Conservation (phyloP, 2,113 vertebrate species). For the Oryzias celebensis region DNA sequence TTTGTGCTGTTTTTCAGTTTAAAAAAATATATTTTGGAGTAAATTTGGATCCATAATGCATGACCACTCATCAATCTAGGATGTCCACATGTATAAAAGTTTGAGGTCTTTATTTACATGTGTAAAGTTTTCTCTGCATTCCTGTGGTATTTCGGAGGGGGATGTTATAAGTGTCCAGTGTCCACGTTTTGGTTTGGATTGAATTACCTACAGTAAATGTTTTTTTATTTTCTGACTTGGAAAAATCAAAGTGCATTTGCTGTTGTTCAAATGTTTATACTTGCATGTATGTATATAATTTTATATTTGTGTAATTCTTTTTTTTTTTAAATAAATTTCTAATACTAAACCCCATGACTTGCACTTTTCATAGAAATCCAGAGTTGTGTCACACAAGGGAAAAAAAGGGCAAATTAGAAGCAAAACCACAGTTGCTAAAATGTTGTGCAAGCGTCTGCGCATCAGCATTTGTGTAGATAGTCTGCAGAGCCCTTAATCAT, state of each 20-base stretch:
- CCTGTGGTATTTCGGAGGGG: conserved; percentile 39
- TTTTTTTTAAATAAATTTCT: conserved; percentile 58
- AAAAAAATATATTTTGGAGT: background rate
- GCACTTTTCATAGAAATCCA: background rate
- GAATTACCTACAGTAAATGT: conserved; percentile 9
- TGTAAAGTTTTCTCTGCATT: conserved; percentile 26
- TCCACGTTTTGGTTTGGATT: background rate
- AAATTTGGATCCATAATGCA: background rate
- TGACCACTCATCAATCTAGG: background rate
- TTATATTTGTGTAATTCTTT: conserved; percentile 33
- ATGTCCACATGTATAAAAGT: conserved; percentile 3
- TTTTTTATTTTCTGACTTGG: conserved; percentile 10
- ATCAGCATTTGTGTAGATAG: conserved; percentile 22
- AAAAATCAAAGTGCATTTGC: conserved; percentile 6
- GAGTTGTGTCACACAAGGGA: background rate
- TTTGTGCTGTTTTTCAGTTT: background rate
- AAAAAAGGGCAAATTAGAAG: conserved; percentile 8
- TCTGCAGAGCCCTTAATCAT: conserved; percentile 36
- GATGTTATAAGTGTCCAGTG: conserved; percentile 31
- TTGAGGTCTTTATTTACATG: background rate
- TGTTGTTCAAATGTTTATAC: conserved; percentile 42
- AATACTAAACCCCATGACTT: background rate
- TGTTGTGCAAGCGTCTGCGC: conserved; percentile 1
- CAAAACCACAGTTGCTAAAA: background rate
- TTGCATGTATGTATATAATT: conserved; percentile 57